Percentiles rank a stretch among this genome's conserved stretches.
Conservation (phyloP, 2,888 invertebrate species). For the Eupithecia tripunctaria region DNA sequence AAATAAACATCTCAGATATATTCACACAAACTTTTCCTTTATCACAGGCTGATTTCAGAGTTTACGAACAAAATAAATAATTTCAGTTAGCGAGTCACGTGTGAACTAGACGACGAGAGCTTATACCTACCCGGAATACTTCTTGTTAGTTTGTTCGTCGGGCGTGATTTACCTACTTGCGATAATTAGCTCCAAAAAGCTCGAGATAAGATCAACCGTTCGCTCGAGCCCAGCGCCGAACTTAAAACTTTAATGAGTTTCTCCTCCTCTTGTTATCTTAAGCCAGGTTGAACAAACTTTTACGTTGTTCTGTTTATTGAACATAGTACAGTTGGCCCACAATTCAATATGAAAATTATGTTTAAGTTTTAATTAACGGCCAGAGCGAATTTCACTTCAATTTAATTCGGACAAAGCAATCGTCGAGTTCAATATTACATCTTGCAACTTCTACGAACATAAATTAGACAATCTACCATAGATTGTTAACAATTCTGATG, state of each 20-base stretch:
- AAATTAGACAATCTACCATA: constrained; percentile 3
- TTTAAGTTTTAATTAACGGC: constrained; percentile 70
- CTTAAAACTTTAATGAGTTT: constrained; percentile 82
- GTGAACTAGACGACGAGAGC: constrained; percentile 18
- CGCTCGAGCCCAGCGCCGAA: constrained; percentile 55
- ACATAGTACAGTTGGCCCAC: constrained; percentile 62
- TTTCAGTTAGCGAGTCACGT: constrained; percentile 32
- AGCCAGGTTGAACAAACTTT: constrained; percentile 67
- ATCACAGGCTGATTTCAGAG: constrained; percentile 1
- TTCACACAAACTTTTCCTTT: not conserved
- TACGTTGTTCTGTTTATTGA: constrained; percentile 72
- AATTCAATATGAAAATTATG: constrained; percentile 67
- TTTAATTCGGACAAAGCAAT: constrained; percentile 54
- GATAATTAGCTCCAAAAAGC: constrained; percentile 61
- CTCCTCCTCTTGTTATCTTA: constrained; percentile 75
- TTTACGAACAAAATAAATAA: constrained; percentile 9
- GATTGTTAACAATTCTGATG: not conserved
- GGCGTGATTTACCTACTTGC: constrained; percentile 50
- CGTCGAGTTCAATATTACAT: constrained; percentile 42
- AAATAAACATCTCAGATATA: not conserved
- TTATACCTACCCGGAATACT: constrained; percentile 35
- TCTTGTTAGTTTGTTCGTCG: constrained; percentile 37
- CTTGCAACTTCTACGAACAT: constrained; percentile 14
- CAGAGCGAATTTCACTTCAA: constrained; percentile 58
- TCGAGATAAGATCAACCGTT: constrained; percentile 66